Conservation (phyloP, 2,113 vertebrate species). For the Agapornis roseicollis region DNA sequence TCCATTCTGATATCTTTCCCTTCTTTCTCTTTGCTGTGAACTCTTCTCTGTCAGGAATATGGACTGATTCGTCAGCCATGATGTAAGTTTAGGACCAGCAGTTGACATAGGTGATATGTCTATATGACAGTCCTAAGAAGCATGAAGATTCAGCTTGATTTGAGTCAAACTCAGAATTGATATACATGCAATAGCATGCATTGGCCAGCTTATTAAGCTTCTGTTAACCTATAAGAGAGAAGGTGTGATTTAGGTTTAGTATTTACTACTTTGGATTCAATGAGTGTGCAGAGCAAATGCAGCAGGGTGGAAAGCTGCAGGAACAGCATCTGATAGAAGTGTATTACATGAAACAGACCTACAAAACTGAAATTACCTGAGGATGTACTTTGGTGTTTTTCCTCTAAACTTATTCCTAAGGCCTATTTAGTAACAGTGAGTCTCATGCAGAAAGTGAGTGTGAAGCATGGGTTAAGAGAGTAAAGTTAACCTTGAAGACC, state of each 20-base stretch:
- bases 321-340: not conserved
- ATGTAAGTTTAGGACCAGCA: not conserved
- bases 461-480: not conserved
- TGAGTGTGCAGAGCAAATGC: not conserved
- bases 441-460: not conserved
- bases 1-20: not conserved
- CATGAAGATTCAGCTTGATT: not conserved
- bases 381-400: not conserved
- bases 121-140: not conserved
- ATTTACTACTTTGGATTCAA: not conserved
- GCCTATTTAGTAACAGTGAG: not conserved
- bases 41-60: not conserved
- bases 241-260: not conserved
- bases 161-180: not conserved
- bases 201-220: not conserved
- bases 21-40: not conserved
- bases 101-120: no score
- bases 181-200: fast-evolving
- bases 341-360: not conserved
- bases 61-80: not conserved
- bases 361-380: not conserved
- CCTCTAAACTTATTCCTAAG: not conserved
- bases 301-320: not conserved
- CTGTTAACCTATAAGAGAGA: not conserved
- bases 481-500: not conserved